Evolutionary conservation across 2,888 invertebrate genomes (phyloP), one percentile per base, ranked within the genome.

Genomic region (Drosophila colorata): DNA sequence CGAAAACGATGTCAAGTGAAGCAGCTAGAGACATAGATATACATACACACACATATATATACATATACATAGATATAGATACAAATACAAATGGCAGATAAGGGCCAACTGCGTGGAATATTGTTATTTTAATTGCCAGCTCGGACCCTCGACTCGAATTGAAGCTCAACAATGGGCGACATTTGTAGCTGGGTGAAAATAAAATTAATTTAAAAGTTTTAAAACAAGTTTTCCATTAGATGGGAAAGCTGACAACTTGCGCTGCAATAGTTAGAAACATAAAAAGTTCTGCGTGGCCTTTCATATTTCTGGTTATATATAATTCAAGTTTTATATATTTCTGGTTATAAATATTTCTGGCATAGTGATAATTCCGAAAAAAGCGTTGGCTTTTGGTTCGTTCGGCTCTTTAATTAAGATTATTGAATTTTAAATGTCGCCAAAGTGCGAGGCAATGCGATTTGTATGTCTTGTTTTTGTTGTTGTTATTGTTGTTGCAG

Each of bases 191-290:
- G 51, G 58, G 55, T 43, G 69, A 88, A 88, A 90, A 87, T 87
- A 84, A 88, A 88, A 88, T 88, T 88, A 87, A 88, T 87, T 88
- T 88, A 78, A 87, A 88, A 88, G 80, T 90, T 87, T 89, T 75
- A 20, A 49, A 83, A 76, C 82, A 88, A 88, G 89, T 87, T 87
- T 88, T 79, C 76, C 83, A 89, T 86, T 83, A 74, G 72, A 81
- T 53, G 78, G 43, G 31, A 48, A 60, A 56, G 78, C 61, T 63
- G 69, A 64, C 75, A 84, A 86, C 80, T 80, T 80, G 64, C 64
- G 57, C 53, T 66, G 76, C 76, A 74, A 60, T 69, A 83, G 87
- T 74, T 87, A 78, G 84, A 83, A 84, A 81, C 89, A 87, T 78
- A 84, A 80, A 87, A 88, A 88, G 69, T 88, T 83, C 68, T 69